A percentile compares a stretch with the other conserved stretches of the same genome.
Evolutionary conservation across 2,888 invertebrate genomes (phyloP).

Genomic region (Drosophila stalkeri): DNA sequence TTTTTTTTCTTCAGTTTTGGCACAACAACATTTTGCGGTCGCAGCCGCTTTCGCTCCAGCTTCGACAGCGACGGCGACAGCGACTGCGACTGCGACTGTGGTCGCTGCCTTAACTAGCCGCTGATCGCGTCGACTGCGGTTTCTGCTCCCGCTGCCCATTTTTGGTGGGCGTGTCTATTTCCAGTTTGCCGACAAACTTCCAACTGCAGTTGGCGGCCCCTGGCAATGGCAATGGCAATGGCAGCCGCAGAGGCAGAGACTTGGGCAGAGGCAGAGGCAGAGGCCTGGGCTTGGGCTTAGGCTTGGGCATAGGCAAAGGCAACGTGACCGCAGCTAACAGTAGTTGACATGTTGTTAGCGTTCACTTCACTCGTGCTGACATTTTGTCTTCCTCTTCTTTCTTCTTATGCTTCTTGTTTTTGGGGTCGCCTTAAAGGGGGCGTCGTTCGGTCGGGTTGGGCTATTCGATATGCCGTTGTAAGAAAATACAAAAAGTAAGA

Average conservation of each 20-base stretch:
- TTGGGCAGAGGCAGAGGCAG: background rate
- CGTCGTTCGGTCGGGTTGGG: constrained; percentile 7
- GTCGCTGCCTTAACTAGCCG: constrained; percentile 18
- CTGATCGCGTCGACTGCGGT: constrained; percentile 34
- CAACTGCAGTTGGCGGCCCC: constrained; percentile 26
- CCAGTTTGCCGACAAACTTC: constrained; percentile 18
- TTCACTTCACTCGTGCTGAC: constrained; percentile 39
- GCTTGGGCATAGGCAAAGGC: constrained; percentile 13
- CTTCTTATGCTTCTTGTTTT: constrained; percentile 8
- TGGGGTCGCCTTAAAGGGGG: constrained; percentile 27
- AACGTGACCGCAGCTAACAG: constrained; percentile 76
- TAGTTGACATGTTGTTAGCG: constrained; percentile 77
- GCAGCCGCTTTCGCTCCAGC: constrained; percentile 53
- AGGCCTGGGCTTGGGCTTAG: background rate
- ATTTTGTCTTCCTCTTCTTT: constrained; percentile 8
- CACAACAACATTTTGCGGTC: constrained; percentile 52
- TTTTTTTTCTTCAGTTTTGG: constrained; percentile 42
- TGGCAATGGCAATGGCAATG: constrained; percentile 7
- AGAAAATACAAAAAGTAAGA: background rate
- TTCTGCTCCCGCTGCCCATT: constrained; percentile 63
- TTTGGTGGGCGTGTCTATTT: constrained; percentile 65
- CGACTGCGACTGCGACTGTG: constrained; percentile 8
- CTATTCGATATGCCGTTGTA: constrained; percentile 37
- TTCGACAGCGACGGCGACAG: background rate
- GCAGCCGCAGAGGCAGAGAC: background rate